A percentile compares a stretch with the other conserved stretches of the same genome.
Evolutionary conservation across 2,797 vertebrate genomes (phyloP).

Genomic region (Nyctibius grandis): DNA sequence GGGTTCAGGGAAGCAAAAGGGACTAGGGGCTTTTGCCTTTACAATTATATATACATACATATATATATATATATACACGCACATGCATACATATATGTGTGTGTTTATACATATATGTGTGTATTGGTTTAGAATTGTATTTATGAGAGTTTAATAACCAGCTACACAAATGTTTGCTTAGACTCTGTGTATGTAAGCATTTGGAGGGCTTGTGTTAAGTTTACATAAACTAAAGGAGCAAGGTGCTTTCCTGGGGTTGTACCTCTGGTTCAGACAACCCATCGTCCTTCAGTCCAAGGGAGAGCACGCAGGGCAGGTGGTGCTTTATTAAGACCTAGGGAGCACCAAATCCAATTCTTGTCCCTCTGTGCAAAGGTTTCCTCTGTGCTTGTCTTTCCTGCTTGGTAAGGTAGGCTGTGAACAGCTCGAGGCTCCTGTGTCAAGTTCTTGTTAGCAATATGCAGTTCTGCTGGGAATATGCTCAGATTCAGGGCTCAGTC

Average conservation of each 20-base stretch:
- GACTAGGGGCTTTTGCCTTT: background rate
- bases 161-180: background rate
- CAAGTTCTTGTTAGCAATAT: background rate
- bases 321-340: background rate
- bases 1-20: background rate
- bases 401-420: background rate
- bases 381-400: background rate
- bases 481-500: background rate
- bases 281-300: background rate
- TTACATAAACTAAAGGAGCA: background rate
- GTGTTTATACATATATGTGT: fast-evolving
- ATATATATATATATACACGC: fast-evolving
- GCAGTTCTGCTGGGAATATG: background rate
- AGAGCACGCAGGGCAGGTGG: fast-evolving
- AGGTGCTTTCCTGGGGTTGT: background rate
- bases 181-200: background rate
- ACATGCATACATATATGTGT: fast-evolving
- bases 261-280: background rate
- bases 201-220: background rate
- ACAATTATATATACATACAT: fast-evolving
- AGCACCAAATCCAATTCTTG: background rate
- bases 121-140: background rate
- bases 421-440: fast-evolving
- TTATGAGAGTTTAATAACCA: background rate
- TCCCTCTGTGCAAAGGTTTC: background rate